Percentiles rank a stretch among this genome's conserved stretches.
These are phyloP conservation scores for Cydia splendana DNA, from an alignment of 1,140 invertebrate genomes.

Conservation along the genomic window DNA sequence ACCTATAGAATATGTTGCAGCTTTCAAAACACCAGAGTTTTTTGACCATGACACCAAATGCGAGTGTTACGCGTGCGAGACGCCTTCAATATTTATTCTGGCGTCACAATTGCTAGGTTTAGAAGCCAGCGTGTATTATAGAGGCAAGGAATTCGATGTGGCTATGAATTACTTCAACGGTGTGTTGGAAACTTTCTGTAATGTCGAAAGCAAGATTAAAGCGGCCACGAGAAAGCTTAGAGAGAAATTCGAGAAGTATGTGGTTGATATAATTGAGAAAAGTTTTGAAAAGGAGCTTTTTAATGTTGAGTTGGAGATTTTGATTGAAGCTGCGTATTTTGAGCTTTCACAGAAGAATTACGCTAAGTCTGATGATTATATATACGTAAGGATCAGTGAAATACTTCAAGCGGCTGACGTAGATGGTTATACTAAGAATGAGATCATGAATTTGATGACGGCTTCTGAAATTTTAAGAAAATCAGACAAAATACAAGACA, in stretches of 20 bases:
- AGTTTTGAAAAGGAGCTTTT: slow-evolving; percentile 40
- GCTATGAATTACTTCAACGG: slow-evolving; percentile 64
- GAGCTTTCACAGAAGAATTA: slow-evolving; percentile 49
- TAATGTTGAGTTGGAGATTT: slow-evolving; percentile 47
- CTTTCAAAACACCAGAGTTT: slow-evolving; percentile 51
- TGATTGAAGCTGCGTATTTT: slow-evolving; percentile 58
- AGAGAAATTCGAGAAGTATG: slow-evolving; percentile 41
- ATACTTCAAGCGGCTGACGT: slow-evolving; percentile 41
- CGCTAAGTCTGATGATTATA: slow-evolving; percentile 49
- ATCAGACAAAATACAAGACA: slow-evolving; percentile 27
- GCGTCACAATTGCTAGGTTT: slow-evolving; percentile 43
- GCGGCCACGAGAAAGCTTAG: slow-evolving; percentile 35
- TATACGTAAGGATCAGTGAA: slow-evolving; percentile 54
- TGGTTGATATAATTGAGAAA: slow-evolving; percentile 42
- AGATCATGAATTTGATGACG: slow-evolving; percentile 61
- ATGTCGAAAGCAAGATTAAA: slow-evolving; percentile 50
- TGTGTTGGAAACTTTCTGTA: slow-evolving; percentile 40
- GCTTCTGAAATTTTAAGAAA: slow-evolving; percentile 48
- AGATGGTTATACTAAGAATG: slow-evolving; percentile 50
- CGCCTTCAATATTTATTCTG: slow-evolving; percentile 43
- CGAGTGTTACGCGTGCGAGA: slow-evolving; percentile 51
- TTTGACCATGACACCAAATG: slow-evolving; percentile 49
- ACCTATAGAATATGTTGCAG: slow-evolving; percentile 39
- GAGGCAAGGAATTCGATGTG: slow-evolving; percentile 53
- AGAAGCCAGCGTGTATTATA: slow-evolving; percentile 60